These are phyloP conservation scores for Epinephelus moara DNA, from an alignment of 2,113 vertebrate genomes.

Conservation along the genomic window DNA sequence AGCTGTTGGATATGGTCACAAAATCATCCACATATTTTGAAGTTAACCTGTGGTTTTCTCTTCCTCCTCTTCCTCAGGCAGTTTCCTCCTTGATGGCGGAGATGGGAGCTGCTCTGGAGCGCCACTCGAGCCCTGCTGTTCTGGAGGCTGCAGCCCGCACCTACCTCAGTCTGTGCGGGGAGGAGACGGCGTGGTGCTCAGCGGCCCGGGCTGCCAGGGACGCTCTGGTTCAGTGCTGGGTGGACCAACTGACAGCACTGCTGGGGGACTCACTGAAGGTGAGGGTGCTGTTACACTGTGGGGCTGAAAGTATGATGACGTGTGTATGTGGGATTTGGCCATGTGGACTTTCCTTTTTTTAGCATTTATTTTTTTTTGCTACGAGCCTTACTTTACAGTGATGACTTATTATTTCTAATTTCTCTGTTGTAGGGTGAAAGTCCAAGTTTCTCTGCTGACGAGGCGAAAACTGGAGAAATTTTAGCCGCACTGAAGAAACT, in stretches of 20 bases:
- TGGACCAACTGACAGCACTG: conserved; percentile 78
- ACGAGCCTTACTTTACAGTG: not conserved
- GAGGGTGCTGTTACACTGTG: conserved; percentile 8
- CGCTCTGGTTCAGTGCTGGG: conserved; percentile 86
- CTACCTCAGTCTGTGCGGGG: conserved; percentile 83
- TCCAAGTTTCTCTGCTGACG: conserved; percentile 75
- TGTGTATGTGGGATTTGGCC: too few species aligned
- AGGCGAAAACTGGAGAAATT: conserved; percentile 76
- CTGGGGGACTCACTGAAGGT: conserved; percentile 83
- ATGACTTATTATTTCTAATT: not conserved
- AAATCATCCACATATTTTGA: not conserved
- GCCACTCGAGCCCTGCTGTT: conserved; percentile 81
- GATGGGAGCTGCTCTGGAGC: conserved; percentile 81
- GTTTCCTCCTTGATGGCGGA: conserved; percentile 84
- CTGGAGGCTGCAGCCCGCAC: conserved; percentile 88
- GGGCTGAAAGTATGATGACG: not conserved
- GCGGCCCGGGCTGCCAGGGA: conserved; percentile 76
- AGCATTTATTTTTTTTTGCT: too few species aligned
- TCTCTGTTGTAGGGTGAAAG: conserved; percentile 79
- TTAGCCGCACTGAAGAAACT: conserved; percentile 86
- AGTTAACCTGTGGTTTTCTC: fast-evolving
- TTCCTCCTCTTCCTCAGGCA: conserved; percentile 75
- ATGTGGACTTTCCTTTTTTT: too few species aligned
- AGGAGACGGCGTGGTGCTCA: conserved; percentile 72
- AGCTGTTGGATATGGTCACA: too few species aligned